Percentiles rank a stretch among this genome's conserved stretches.
Evolutionary conservation across 1,140 invertebrate genomes (phyloP).

Genomic region (Diploscapter pachys): DNA sequence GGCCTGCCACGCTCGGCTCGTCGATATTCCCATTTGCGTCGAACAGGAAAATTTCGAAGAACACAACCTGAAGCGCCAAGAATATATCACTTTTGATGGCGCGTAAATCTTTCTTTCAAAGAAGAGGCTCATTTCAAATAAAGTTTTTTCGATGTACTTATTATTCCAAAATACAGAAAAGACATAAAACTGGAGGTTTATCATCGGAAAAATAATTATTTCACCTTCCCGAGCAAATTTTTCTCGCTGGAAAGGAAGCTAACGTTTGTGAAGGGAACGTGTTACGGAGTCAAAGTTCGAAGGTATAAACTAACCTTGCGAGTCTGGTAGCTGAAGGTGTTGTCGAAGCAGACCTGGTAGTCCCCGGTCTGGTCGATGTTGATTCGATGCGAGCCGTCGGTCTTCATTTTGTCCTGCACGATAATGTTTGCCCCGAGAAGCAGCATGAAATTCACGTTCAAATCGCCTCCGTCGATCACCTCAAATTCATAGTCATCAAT

Average conservation of each 20-base stretch:
- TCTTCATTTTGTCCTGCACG: conserved; percentile 51
- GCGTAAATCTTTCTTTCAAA: too few species aligned
- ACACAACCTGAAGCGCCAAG: conserved; percentile 40
- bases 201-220: not conserved
- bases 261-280: not conserved
- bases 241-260: conserved; percentile 7
- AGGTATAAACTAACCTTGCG: conserved; percentile 40
- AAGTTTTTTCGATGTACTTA: not conserved
- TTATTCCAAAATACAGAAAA: not conserved
- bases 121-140: not conserved
- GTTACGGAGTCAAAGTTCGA: not conserved
- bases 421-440: conserved; percentile 53
- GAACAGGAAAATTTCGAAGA: conserved; percentile 59
- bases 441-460: conserved; percentile 59
- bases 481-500: conserved; percentile 31
- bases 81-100: not conserved
- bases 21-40: conserved; percentile 54
- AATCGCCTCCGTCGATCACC: conserved; percentile 61
- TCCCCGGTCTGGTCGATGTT: conserved; percentile 50
- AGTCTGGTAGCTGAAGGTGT: conserved; percentile 61
- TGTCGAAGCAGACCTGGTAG: conserved; percentile 62
- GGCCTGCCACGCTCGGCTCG: conserved; percentile 42
- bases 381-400: conserved; percentile 55
- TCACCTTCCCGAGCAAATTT: not conserved
- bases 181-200: not conserved